These are phyloP conservation scores for Rhinophrynus dorsalis DNA, from an alignment of 2,797 vertebrate species.

Conservation along the genomic window DNA sequence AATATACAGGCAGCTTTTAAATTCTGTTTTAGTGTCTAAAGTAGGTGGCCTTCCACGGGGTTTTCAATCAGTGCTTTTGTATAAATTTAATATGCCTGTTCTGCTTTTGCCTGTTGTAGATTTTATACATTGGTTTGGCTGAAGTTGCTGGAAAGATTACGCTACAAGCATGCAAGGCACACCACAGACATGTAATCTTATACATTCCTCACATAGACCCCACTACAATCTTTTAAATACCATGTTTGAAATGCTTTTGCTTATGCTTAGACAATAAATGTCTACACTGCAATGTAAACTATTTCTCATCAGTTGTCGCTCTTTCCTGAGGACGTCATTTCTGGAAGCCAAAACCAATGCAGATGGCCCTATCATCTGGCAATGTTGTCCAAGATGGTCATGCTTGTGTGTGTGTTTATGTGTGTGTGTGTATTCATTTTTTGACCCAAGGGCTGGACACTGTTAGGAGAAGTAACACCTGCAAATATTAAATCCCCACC, in stretches of 20 bases:
- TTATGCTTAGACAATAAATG: slow-evolving; percentile 40
- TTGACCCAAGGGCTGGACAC: too few species aligned
- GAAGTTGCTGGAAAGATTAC: slow-evolving; percentile 24
- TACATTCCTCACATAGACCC: slow-evolving; percentile 12
- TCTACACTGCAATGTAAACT: slow-evolving; percentile 31
- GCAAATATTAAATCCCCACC: too few species aligned
- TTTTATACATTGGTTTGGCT: slow-evolving; percentile 40
- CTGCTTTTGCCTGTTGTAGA: slow-evolving; percentile 12
- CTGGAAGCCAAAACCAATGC: too few species aligned
- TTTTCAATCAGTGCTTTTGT: slow-evolving; percentile 35
- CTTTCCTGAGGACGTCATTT: too few species aligned
- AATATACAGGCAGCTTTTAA: slow-evolving; percentile 32
- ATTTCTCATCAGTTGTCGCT: not conserved
- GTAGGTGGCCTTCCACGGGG: slow-evolving; percentile 23
- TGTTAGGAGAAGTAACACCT: too few species aligned
- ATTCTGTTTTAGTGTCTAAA: slow-evolving; percentile 36
- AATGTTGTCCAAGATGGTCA: too few species aligned
- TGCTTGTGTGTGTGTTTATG: too few species aligned
- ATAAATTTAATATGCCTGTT: slow-evolving; percentile 30
- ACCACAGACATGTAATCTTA: not conserved
- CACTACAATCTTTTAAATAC: slow-evolving; percentile 26
- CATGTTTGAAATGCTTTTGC: slow-evolving; percentile 13
- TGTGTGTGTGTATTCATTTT: too few species aligned
- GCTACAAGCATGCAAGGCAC: slow-evolving; percentile 40
- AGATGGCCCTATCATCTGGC: too few species aligned